phyloP scores from a whole-genome alignment of 1,140 invertebrate species.

The Lamellibrachia luymesi region DNA sequence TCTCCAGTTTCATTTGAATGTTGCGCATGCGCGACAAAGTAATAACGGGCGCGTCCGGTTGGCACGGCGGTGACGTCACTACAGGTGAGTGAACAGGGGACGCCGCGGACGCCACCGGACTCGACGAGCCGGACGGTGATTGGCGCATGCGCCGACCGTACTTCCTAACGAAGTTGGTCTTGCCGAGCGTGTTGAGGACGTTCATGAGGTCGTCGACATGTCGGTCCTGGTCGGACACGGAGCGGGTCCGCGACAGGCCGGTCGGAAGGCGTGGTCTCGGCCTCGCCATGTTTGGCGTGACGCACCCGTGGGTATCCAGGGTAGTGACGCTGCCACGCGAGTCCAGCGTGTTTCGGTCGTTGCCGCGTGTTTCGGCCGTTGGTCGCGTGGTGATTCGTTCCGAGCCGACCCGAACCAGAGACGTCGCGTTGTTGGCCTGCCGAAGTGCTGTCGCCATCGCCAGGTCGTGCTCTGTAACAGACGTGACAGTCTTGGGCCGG shows the following conservation, averaged over 20 bases:
- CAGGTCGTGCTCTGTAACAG: neutral
- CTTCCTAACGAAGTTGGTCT: conserved; percentile 16
- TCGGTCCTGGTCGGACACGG: neutral
- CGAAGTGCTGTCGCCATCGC: neutral
- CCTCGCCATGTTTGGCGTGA: conserved; percentile 15
- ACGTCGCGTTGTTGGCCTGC: neutral
- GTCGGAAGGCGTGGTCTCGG: conserved; percentile 10
- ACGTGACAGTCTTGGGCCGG: neutral
- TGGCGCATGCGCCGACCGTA: neutral
- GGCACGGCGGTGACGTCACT: conserved; percentile 10
- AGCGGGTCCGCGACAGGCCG: neutral
- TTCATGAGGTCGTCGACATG: conserved; percentile 2
- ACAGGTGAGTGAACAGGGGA: neutral
- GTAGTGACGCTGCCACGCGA: neutral
- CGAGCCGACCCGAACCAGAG: neutral
- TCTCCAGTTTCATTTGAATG: conserved; percentile 16
- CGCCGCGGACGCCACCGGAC: neutral
- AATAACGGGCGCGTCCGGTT: neutral
- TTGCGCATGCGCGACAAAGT: conserved; percentile 13
- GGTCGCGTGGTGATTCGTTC: neutral
- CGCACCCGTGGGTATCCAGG: neutral
- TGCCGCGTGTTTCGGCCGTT: too few species aligned
- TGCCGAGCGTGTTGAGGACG: conserved; percentile 9
- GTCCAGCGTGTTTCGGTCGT: neutral
- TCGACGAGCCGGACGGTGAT: neutral